Evolutionary conservation across 2,888 invertebrate genomes (phyloP).

Genomic region (Rhagium mordax): DNA sequence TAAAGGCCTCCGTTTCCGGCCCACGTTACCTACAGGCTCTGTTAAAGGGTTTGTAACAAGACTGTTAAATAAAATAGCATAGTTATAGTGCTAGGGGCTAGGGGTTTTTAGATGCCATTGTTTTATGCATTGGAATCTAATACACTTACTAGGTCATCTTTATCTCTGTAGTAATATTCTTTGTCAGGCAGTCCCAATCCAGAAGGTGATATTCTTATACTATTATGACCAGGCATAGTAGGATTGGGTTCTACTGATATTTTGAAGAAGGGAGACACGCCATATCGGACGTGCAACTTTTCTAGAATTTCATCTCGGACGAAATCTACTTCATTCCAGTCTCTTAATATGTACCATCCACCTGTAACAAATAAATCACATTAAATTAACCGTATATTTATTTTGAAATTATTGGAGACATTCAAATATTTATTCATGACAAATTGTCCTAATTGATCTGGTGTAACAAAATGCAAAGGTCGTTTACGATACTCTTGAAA

Average conservation of each 20-base stretch:
- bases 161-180: conserved; percentile 70
- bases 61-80: too few relatives aligned
- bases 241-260: conserved; percentile 72
- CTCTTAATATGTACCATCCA: conserved; percentile 71
- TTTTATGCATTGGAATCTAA: too few relatives aligned
- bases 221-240: conserved; percentile 67
- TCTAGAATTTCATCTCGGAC: conserved; percentile 66
- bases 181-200: conserved; percentile 73
- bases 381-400: background rate
- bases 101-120: too few relatives aligned
- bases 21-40: too few relatives aligned
- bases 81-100: too few relatives aligned
- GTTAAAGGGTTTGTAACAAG: too few relatives aligned
- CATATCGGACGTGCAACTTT: conserved; percentile 70
- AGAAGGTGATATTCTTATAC: conserved; percentile 72
- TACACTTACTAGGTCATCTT: conserved; percentile 67
- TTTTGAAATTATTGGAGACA: too few relatives aligned
- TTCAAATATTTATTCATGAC: too few relatives aligned
- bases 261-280: conserved; percentile 72
- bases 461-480: too few relatives aligned
- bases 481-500: too few relatives aligned
- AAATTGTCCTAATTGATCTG: too few relatives aligned
- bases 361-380: conserved; percentile 64
- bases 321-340: conserved; percentile 68
- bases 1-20: too few relatives aligned